Conservation (phyloP, 2,113 vertebrate genomes). For the Bagarius yarrelli region DNA sequence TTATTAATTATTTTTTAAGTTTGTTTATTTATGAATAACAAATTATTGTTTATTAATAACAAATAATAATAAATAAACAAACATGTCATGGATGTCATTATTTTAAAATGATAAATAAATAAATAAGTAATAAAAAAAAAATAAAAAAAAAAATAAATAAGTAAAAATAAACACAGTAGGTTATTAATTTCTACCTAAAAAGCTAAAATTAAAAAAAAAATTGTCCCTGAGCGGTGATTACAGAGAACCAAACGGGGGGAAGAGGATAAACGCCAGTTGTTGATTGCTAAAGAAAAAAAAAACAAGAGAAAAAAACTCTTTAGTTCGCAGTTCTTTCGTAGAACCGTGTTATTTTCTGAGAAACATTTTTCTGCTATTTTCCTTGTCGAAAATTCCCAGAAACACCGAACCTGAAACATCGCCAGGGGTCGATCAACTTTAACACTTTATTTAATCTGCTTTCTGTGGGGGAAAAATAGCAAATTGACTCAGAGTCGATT, state of each 20-base stretch:
- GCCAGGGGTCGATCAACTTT: not conserved
- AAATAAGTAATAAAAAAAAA: not conserved
- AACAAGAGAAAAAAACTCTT: too few species aligned
- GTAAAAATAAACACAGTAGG: too few species aligned
- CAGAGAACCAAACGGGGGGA: not conserved
- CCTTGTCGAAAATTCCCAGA: not conserved
- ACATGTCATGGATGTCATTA: not conserved
- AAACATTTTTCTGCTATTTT: not conserved
- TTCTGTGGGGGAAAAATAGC: too few species aligned
- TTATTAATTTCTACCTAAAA: not conserved
- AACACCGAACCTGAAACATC: not conserved
- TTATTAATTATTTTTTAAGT: too few species aligned
- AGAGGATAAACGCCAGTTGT: too few species aligned
- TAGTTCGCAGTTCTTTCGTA: too few species aligned
- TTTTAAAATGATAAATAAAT: not conserved
- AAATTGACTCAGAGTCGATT: too few species aligned
- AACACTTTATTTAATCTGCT: not conserved
- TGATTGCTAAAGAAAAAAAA: too few species aligned
- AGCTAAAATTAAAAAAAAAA: not conserved
- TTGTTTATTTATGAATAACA: too few species aligned
- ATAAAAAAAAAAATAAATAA: not conserved
- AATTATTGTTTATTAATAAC: not conserved
- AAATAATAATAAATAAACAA: not conserved
- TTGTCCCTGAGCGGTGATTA: not conserved
- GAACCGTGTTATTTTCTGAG: not conserved